Base-by-base conservation (phyloP, 2,113 vertebrate species). In the Gyps fulvus region DNA sequence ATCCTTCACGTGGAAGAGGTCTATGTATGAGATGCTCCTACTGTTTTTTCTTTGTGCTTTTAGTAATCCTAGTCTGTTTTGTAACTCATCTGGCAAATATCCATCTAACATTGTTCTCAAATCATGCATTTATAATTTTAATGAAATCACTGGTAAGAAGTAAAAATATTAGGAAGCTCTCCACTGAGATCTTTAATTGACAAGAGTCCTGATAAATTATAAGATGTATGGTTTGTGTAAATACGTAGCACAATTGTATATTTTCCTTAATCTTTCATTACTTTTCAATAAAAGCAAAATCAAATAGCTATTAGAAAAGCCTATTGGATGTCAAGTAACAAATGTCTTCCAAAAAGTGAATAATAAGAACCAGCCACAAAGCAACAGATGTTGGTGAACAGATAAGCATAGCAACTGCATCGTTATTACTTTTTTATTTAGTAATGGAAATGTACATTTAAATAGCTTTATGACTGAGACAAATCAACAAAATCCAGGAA, bases 261-360 rank as follows among this genome's bases (percentile, higher is more conserved):
- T 47, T 87, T 92, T 95, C 78, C 63, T 87, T 85, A 97, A 57
- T 47, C 69, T 91, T 49, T 25, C 32, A 36, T 71, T 91, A 91
- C 11, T 40, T 95, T 97, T 96, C 71, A 96, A 92, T 89, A 81
- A 95, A 92, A 95, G 13, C 16, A 66, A 94, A 87, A 62, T 92
- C 45, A 97, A 95, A 95, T 79, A 57, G 27, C 88, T 83, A 62
- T 90, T 92, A 80, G 38, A 49, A 83, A 91, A 94, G 16, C 57
- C 95, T 94, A 92, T 92, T 69, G 21, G 77, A 96, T 95, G 13
- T 81, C 73, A 96, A 66, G 42, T 78, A 94, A 87, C 32, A 97
- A 87, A 87, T 80, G 4, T 26, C 70, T 96, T 96, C 45, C 19
- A 93, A 87, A 94, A 93, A 92, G 47, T 90, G 92, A 89, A 83